Percentiles rank a stretch among this genome's conserved stretches.
Conservation (phyloP, 2,888 invertebrate species). For the Dyspetes luteomarginatus region DNA sequence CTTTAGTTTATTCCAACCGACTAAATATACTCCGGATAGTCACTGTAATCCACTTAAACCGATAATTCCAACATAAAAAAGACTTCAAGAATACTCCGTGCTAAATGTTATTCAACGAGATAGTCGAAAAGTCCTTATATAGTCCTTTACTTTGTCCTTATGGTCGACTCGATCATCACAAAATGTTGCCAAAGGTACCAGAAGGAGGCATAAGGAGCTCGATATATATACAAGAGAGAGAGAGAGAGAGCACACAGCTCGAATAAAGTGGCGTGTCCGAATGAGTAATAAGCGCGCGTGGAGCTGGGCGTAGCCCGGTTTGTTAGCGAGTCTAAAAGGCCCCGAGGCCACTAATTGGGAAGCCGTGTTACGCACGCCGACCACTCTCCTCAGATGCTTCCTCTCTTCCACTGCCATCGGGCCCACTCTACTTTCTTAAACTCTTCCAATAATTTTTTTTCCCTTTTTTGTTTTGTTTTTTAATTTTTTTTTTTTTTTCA, state of each 20-base stretch:
- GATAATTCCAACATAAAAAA: not conserved
- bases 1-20: too few relatives aligned
- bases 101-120: not conserved
- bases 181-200: slow-evolving; percentile 11
- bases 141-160: slow-evolving; percentile 27
- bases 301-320: slow-evolving; percentile 80
- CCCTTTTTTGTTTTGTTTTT: slow-evolving; percentile 5
- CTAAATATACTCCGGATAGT: too few relatives aligned
- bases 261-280: slow-evolving; percentile 81
- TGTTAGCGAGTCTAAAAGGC: slow-evolving; percentile 75
- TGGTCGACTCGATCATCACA: slow-evolving; percentile 31
- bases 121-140: not conserved
- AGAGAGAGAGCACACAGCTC: slow-evolving; percentile 67
- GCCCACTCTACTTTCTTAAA: slow-evolving; percentile 50
- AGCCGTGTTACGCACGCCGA: slow-evolving; percentile 79
- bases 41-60: too few relatives aligned
- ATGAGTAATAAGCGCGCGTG: slow-evolving; percentile 81
- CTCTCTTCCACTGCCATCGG: slow-evolving; percentile 34
- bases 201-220: slow-evolving; percentile 25
- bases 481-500: slow-evolving; percentile 7
- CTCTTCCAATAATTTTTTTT: slow-evolving; percentile 28
- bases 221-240: slow-evolving; percentile 38
- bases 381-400: slow-evolving; percentile 23
- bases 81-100: not conserved
- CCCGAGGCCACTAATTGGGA: slow-evolving; percentile 80